phyloP scores from a whole-genome alignment of 2,113 vertebrate genomes.

The Redunca redunca region DNA sequence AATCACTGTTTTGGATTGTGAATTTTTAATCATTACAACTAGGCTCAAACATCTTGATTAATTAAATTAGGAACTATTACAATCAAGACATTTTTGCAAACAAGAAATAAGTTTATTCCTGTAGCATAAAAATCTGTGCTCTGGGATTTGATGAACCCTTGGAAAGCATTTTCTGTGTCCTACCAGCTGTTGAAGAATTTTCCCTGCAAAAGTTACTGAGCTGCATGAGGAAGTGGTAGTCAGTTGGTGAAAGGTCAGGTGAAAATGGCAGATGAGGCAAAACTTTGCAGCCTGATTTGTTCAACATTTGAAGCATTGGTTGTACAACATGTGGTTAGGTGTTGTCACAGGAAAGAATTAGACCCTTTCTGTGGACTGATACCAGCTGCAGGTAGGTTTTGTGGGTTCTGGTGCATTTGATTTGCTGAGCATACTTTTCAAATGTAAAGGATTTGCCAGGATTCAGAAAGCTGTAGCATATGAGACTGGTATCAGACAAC shows the following conservation, averaged over 20 bases:
- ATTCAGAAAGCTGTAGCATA: not conserved
- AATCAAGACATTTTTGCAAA: not conserved
- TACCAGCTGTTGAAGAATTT: not conserved
- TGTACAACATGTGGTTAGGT: fast-evolving
- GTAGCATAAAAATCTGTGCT: not conserved
- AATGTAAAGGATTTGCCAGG: not conserved
- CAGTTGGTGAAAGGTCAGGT: not conserved
- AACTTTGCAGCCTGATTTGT: not conserved
- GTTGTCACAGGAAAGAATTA: not conserved
- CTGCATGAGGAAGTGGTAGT: not conserved
- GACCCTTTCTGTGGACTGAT: not conserved
- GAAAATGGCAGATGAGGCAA: not conserved
- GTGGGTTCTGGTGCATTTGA: not conserved
- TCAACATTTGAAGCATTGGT: not conserved
- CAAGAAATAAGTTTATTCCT: not conserved
- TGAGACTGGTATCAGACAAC: not conserved
- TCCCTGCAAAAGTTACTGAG: not conserved
- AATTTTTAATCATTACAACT: not conserved
- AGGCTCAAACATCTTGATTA: not conserved
- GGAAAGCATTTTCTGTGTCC: not conserved
- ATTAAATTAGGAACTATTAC: not conserved
- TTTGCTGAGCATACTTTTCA: not conserved
- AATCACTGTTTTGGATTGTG: not conserved
- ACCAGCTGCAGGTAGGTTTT: not conserved
- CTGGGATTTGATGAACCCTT: fast-evolving